Evolutionary conservation across 2,888 invertebrate species (phyloP).

Genomic region (Lasioglossum oenotherae): DNA sequence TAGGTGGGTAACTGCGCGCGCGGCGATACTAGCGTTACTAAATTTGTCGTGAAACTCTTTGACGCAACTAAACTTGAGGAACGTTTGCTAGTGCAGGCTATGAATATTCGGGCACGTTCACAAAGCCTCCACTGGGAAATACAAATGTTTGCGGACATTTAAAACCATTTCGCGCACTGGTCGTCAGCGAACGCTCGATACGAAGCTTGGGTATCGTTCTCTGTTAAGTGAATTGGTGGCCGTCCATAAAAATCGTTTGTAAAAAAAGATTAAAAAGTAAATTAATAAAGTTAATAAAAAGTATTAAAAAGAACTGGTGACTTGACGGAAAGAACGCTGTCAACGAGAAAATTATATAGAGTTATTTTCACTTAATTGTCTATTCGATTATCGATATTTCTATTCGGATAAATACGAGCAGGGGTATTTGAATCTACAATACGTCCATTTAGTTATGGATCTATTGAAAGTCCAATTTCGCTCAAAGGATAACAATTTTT

Average conservation of each 20-base stretch:
- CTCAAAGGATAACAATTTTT: neutral
- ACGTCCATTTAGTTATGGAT: neutral
- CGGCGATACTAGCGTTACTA: neutral
- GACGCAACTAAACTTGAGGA: constrained; percentile 31
- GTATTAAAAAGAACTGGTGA: neutral
- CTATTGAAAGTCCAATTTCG: neutral
- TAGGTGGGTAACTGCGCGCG: neutral
- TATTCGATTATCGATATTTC: neutral
- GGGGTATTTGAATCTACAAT: neutral
- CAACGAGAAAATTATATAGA: neutral
- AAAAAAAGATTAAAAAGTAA: no score
- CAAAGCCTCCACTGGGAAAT: constrained; percentile 44
- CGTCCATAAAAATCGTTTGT: neutral
- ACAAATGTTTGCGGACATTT: constrained; percentile 44
- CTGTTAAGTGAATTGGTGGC: neutral
- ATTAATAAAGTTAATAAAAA: no score
- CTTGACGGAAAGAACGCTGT: neutral
- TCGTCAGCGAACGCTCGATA: neutral
- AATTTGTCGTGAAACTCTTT: constrained; percentile 27
- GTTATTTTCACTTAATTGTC: neutral
- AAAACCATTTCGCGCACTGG: constrained; percentile 20
- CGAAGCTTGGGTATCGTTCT: neutral
- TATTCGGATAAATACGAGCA: neutral
- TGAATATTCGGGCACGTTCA: constrained; percentile 37
- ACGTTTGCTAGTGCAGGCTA: constrained; percentile 29